Conservation (phyloP, 2,888 invertebrate species). For the Erpobdella octoculata region DNA sequence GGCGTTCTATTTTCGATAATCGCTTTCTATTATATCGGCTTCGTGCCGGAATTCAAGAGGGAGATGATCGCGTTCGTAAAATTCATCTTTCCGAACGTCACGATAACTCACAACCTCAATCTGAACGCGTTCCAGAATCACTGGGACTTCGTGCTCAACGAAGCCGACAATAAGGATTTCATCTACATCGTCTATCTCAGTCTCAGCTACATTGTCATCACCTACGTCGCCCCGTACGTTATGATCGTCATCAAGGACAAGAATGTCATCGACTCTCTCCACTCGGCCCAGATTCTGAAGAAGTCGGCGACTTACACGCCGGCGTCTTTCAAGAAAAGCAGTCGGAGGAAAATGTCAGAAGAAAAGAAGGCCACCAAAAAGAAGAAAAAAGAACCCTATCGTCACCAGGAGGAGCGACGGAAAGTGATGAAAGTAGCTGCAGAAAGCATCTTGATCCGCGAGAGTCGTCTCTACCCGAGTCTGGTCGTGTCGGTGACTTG, state of each 20-base stretch:
- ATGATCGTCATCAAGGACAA: slow-evolving; percentile 33
- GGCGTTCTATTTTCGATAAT: neutral
- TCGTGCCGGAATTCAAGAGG: neutral
- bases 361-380: neutral
- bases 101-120: neutral
- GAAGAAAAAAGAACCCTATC: neutral
- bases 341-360: neutral
- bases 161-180: slow-evolving; percentile 26
- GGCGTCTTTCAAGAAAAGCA: neutral
- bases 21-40: neutral
- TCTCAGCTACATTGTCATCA: slow-evolving; percentile 30
- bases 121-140: slow-evolving; percentile 33
- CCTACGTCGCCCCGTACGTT: slow-evolving; percentile 34
- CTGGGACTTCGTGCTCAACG: slow-evolving; percentile 32
- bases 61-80: neutral
- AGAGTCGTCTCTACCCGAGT: slow-evolving; percentile 28
- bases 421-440: neutral
- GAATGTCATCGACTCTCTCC: slow-evolving; percentile 35
- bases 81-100: neutral
- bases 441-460: neutral
- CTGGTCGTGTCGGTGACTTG: slow-evolving; percentile 30
- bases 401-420: neutral
- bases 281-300: slow-evolving; percentile 21
- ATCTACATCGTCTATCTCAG: slow-evolving; percentile 35
- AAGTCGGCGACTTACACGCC: slow-evolving; percentile 2